Evolutionary conservation across 2,113 vertebrate genomes (phyloP).

Genomic region (Antechinus stuartii): DNA sequence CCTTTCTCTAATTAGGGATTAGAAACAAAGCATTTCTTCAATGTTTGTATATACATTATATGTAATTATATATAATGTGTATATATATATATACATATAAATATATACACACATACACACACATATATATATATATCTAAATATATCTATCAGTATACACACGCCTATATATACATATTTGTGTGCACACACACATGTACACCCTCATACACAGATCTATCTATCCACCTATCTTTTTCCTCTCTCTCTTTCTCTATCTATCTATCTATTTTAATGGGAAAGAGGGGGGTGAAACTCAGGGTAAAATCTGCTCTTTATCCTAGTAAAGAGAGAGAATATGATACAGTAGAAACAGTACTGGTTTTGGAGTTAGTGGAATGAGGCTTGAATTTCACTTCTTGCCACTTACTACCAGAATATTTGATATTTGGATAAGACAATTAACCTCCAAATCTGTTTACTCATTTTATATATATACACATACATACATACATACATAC

Average conservation of each 20-base stretch:
- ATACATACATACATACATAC: too few species aligned
- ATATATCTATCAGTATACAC: neutral
- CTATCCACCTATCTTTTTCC: too few species aligned
- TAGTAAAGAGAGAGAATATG: neutral
- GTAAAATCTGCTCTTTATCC: neutral
- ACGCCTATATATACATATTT: too few species aligned
- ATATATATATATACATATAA: too few species aligned
- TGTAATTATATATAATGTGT: too few species aligned
- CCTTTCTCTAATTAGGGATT: neutral
- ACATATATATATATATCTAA: accelerated
- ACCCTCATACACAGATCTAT: too few species aligned
- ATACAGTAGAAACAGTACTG: neutral
- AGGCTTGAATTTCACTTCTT: neutral
- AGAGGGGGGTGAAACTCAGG: neutral
- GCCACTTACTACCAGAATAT: neutral
- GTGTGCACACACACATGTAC: too few species aligned
- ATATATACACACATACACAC: too few species aligned
- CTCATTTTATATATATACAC: neutral
- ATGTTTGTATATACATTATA: too few species aligned
- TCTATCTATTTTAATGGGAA: neutral
- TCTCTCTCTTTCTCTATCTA: too few species aligned
- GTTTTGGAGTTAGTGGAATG: neutral
- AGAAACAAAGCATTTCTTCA: neutral
- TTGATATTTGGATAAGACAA: neutral
- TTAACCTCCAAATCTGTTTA: neutral